phyloP scores from a whole-genome alignment of 2,888 invertebrate genomes.

The Tenthredo scrophulariae region DNA sequence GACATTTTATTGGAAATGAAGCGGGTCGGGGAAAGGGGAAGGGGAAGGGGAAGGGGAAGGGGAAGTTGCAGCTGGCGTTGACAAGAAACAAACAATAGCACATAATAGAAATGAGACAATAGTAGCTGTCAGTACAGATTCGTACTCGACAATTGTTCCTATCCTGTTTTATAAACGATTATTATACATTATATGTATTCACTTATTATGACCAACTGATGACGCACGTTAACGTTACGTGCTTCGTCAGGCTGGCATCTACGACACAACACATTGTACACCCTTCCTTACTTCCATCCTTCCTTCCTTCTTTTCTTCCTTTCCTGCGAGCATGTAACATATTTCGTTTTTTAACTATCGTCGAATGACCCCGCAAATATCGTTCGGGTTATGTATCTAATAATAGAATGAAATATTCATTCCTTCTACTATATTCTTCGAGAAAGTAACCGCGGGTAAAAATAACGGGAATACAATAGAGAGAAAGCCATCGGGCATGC shows the following conservation, averaged over 20 bases:
- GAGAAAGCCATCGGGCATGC: not conserved
- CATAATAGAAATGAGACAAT: slow-evolving; percentile 15
- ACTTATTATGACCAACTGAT: not conserved
- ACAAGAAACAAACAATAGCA: not conserved
- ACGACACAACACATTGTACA: not conserved
- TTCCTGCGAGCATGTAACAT: not conserved
- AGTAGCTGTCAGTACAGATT: not conserved
- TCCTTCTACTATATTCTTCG: not conserved
- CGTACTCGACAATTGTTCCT: slow-evolving; percentile 9
- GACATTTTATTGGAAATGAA: not conserved
- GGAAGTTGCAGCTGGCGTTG: not conserved
- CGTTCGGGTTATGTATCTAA: not conserved
- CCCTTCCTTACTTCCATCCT: not conserved
- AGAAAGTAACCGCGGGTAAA: not conserved
- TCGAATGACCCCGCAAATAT: not conserved
- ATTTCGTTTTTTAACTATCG: not conserved
- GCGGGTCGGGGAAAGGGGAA: not conserved
- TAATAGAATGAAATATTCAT: not conserved
- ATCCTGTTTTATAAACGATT: slow-evolving; percentile 21
- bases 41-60: not conserved
- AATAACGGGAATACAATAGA: not conserved
- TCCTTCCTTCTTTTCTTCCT: not conserved
- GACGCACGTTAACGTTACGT: slow-evolving; percentile 17
- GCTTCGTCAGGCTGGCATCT: not conserved
- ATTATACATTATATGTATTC: slow-evolving; percentile 11